Evolutionary conservation across 1,140 invertebrate species (phyloP).

Genomic region (Drosophila fuyamai): DNA sequence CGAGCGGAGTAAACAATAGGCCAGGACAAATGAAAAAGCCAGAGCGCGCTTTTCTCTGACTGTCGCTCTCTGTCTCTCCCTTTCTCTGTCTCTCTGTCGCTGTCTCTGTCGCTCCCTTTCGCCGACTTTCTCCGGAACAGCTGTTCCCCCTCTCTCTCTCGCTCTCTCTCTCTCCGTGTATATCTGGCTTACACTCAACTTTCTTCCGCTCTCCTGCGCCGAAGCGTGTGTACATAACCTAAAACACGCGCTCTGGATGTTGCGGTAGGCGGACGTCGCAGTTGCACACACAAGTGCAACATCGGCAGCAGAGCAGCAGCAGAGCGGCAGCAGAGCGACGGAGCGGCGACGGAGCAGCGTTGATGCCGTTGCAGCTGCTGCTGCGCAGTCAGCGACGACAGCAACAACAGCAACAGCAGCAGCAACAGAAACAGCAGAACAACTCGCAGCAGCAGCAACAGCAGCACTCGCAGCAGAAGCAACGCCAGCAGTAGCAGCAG

Average conservation of each 20-base stretch:
- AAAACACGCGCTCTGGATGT: slow-evolving; percentile 63
- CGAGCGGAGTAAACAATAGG: slow-evolving; percentile 33
- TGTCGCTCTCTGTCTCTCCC: slow-evolving; percentile 29
- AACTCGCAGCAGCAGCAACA: slow-evolving; percentile 35
- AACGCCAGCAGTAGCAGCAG: background rate
- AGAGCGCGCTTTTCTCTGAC: slow-evolving; percentile 40
- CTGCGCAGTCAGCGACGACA: slow-evolving; percentile 68
- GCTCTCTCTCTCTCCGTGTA: slow-evolving; percentile 21
- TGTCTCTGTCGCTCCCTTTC: slow-evolving; percentile 36
- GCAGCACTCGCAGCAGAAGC: slow-evolving; percentile 24
- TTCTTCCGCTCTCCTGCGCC: slow-evolving; percentile 55
- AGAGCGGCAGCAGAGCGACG: slow-evolving; percentile 35
- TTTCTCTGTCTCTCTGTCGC: slow-evolving; percentile 9
- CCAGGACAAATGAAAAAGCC: slow-evolving; percentile 37
- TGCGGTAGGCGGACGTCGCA: slow-evolving; percentile 64
- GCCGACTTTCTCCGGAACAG: slow-evolving; percentile 27
- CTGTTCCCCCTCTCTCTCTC: slow-evolving; percentile 32
- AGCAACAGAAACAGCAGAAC: background rate
- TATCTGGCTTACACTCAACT: background rate
- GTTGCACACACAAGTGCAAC: slow-evolving; percentile 56
- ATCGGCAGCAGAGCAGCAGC: slow-evolving; percentile 33
- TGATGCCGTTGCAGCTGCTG: slow-evolving; percentile 80
- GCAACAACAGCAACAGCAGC: slow-evolving; percentile 34
- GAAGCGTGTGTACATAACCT: slow-evolving; percentile 78
- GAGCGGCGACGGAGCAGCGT: slow-evolving; percentile 44